phyloP scores from a whole-genome alignment of 2,113 vertebrate genomes.

The Grammomys dolichurus region DNA sequence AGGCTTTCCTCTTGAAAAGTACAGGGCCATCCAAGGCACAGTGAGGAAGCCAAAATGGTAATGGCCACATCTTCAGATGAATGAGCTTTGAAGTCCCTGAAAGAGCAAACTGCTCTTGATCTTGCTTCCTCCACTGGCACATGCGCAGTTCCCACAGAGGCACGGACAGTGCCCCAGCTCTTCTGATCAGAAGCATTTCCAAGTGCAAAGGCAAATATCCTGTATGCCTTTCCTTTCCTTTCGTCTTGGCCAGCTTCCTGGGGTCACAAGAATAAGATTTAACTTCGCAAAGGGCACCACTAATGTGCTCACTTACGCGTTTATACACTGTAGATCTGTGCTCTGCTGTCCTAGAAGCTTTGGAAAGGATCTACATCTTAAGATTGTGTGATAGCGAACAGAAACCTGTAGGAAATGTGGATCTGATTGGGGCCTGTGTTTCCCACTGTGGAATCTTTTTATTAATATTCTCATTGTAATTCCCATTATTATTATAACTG shows the following conservation, averaged over 20 bases:
- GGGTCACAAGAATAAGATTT: conserved; percentile 67
- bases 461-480: background rate
- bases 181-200: conserved; percentile 77
- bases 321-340: conserved; percentile 65
- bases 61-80: conserved; percentile 71
- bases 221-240: conserved; percentile 56
- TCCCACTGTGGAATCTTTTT: conserved; percentile 61
- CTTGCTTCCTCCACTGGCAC: conserved; percentile 76
- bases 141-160: conserved; percentile 79
- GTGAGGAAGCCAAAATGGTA: conserved; percentile 66
- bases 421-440: conserved; percentile 69
- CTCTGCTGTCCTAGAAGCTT: conserved; percentile 67
- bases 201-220: conserved; percentile 72
- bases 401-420: conserved; percentile 68
- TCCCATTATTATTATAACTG: background rate
- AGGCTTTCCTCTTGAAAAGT: conserved; percentile 78
- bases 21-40: conserved; percentile 69
- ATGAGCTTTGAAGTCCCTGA: conserved; percentile 79
- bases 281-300: conserved; percentile 54
- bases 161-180: conserved; percentile 77
- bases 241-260: conserved; percentile 76
- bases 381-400: conserved; percentile 71
- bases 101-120: conserved; percentile 78
- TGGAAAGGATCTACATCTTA: conserved; percentile 76
- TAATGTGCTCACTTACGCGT: conserved; percentile 53